phyloP scores from a whole-genome alignment of 2,797 vertebrate species.

The Myotis planiceps region DNA sequence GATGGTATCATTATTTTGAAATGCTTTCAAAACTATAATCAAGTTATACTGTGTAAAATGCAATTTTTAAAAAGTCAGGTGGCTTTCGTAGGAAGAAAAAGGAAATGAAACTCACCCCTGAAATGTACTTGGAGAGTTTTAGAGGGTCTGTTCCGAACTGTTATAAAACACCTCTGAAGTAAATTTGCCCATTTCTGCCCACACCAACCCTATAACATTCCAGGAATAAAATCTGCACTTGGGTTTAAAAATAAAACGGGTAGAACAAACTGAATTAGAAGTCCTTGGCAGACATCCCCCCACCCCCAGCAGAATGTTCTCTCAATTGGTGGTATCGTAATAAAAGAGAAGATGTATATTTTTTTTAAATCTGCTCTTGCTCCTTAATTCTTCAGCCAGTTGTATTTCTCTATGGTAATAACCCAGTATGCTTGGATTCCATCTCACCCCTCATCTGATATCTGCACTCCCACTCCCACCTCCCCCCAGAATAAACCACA shows the following conservation, averaged over 20 bases:
- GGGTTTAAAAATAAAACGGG: slow-evolving; percentile 72
- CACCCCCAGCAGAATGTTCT: slow-evolving; percentile 60
- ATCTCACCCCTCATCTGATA: neutral
- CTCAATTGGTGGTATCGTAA: slow-evolving; percentile 63
- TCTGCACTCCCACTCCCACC: neutral
- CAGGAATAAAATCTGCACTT: slow-evolving; percentile 75
- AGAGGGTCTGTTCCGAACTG: slow-evolving; percentile 69
- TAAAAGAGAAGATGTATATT: slow-evolving; percentile 65
- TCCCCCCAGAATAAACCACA: neutral
- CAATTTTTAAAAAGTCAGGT: neutral
- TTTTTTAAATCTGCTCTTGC: slow-evolving; percentile 47
- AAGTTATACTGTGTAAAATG: slow-evolving; percentile 20
- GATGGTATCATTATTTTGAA: neutral
- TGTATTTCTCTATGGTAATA: slow-evolving; percentile 62
- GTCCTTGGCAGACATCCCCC: slow-evolving; percentile 68
- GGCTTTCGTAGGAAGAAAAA: neutral
- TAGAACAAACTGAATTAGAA: slow-evolving; percentile 75
- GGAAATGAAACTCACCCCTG: accelerated
- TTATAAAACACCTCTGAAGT: slow-evolving; percentile 71
- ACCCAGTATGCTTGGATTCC: neutral
- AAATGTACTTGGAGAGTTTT: slow-evolving; percentile 21
- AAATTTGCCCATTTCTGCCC: slow-evolving; percentile 72
- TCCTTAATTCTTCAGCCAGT: slow-evolving; percentile 7
- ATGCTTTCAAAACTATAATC: neutral
- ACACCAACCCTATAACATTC: slow-evolving; percentile 76